Evolutionary conservation across 2,797 vertebrate species (phyloP).

Genomic region (Coreius guichenoti): DNA sequence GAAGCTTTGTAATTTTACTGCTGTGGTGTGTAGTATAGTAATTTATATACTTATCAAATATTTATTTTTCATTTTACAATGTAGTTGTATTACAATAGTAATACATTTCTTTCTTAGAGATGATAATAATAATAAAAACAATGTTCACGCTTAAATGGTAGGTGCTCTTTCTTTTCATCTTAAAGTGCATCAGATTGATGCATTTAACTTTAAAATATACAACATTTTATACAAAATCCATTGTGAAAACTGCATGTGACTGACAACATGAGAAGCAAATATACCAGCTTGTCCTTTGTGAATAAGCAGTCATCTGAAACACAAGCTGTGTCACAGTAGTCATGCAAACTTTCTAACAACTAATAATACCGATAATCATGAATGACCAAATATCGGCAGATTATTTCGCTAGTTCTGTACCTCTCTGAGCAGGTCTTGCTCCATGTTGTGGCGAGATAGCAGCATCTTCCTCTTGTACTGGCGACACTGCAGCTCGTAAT

Average conservation of each 20-base stretch:
- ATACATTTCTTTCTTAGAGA: neutral
- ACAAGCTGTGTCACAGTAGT: neutral
- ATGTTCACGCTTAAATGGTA: neutral
- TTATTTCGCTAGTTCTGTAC: slow-evolving; percentile 32
- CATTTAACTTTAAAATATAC: neutral
- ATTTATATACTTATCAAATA: neutral
- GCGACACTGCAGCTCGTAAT: slow-evolving; percentile 90
- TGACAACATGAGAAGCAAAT: neutral
- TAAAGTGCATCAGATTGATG: neutral
- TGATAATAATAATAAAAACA: neutral
- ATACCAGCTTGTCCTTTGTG: neutral
- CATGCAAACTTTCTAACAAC: neutral
- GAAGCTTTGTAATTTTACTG: neutral
- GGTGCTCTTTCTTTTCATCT: neutral
- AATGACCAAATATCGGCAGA: neutral
- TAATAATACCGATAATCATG: neutral
- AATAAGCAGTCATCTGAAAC: neutral
- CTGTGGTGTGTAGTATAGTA: neutral
- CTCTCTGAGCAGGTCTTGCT: slow-evolving; percentile 84
- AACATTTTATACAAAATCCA: neutral
- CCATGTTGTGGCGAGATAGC: slow-evolving; percentile 87
- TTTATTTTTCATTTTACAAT: neutral
- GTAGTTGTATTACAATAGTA: neutral
- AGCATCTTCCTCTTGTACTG: slow-evolving; percentile 95
- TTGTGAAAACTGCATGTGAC: neutral